Percentiles rank a stretch among this genome's conserved stretches.
phyloP scores from a whole-genome alignment of 2,888 invertebrate species.

The Aelia acuminata region DNA sequence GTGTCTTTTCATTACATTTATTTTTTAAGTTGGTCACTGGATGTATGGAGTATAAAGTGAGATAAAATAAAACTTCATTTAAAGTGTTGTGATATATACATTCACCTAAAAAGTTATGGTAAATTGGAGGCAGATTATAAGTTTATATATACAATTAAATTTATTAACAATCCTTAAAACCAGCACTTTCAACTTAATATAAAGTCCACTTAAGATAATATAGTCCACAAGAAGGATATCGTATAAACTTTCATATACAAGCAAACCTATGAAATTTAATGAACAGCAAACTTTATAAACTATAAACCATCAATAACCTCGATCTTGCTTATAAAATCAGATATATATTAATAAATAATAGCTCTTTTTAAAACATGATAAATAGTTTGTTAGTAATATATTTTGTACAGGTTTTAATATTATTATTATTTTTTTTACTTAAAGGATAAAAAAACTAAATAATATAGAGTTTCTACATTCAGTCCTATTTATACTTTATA shows the following conservation, averaged over 20 bases:
- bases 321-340: slow-evolving; percentile 21
- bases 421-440: too few relatives aligned
- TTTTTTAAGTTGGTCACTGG: neutral
- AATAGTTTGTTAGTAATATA: neutral
- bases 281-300: slow-evolving; percentile 17
- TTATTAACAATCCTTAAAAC: neutral
- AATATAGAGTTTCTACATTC: slow-evolving; percentile 44
- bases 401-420: neutral
- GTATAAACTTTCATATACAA: slow-evolving; percentile 34
- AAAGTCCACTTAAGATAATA: neutral
- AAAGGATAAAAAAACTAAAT: slow-evolving; percentile 38
- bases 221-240: slow-evolving; percentile 7
- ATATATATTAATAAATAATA: slow-evolving; percentile 11
- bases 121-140: slow-evolving; percentile 1
- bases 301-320: slow-evolving; percentile 6
- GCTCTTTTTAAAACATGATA: neutral
- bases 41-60: neutral
- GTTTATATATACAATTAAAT: neutral
- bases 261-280: slow-evolving; percentile 46
- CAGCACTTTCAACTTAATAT: neutral
- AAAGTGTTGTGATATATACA: neutral
- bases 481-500: slow-evolving; percentile 50
- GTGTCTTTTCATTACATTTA: neutral
- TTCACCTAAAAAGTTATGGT: neutral
- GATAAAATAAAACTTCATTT: neutral